Conservation (phyloP, 2,113 vertebrate species). For the Hypomesus transpacificus region DNA sequence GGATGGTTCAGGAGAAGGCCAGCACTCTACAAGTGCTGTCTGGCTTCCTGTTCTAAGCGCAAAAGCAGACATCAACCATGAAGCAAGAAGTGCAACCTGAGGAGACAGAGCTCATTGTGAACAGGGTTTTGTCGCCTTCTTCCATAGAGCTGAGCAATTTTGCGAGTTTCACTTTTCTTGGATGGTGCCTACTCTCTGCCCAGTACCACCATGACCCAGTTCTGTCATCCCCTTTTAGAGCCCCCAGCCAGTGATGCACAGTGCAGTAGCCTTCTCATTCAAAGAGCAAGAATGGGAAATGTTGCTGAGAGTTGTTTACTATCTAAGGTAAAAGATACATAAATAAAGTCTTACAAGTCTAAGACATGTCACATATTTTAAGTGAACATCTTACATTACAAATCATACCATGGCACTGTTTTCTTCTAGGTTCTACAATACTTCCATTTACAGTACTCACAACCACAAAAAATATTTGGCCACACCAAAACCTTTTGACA, state of each 20-base stretch:
- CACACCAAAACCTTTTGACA: no score
- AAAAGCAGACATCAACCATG: conserved; percentile 21
- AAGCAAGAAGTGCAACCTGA: conserved; percentile 6
- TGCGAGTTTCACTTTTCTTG: conserved; percentile 22
- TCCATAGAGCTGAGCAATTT: conserved; percentile 16
- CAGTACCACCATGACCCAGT: conserved; percentile 20
- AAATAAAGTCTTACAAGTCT: no score
- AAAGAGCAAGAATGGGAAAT: no score
- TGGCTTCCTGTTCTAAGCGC: conserved; percentile 3
- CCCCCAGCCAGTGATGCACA: conserved; percentile 6
- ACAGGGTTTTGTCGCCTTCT: conserved; percentile 24
- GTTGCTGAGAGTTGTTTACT: no score
- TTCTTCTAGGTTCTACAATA: no score
- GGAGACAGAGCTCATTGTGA: conserved; percentile 5
- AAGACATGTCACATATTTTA: no score
- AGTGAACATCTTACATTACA: no score
- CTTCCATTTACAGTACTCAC: no score
- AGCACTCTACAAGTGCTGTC: background rate
- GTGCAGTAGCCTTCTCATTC: background rate
- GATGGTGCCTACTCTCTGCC: conserved; percentile 15
- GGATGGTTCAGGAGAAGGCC: background rate
- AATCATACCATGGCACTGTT: no score
- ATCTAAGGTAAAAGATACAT: no score
- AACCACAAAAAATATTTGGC: no score
- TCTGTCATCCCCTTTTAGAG: conserved; percentile 32